phyloP scores from a whole-genome alignment of 2,888 invertebrate species.

The Allygus modestus region DNA sequence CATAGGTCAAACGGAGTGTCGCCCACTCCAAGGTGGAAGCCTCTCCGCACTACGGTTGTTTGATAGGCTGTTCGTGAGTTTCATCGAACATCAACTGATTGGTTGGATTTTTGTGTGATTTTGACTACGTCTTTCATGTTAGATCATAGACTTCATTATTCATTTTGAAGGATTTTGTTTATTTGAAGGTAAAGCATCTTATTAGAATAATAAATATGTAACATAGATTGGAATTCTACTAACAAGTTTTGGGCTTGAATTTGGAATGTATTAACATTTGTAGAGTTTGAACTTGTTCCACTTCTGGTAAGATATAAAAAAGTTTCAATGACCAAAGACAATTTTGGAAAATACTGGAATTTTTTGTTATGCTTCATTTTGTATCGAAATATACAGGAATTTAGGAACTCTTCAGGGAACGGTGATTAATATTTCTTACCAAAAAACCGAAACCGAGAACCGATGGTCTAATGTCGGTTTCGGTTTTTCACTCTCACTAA shows the following conservation, averaged over 20 bases:
- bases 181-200: background rate
- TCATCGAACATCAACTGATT: background rate
- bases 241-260: background rate
- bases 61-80: slow-evolving; percentile 52
- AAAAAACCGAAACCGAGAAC: too few species aligned
- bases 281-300: too few species aligned
- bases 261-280: background rate
- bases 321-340: too few species aligned
- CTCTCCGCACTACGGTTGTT: slow-evolving; percentile 56
- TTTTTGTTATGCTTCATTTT: too few species aligned
- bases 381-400: too few species aligned
- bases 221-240: background rate
- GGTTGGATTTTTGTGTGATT: slow-evolving; percentile 19
- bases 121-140: slow-evolving; percentile 19
- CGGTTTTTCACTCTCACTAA: too few species aligned
- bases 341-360: too few species aligned
- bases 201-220: background rate
- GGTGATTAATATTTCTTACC: too few species aligned
- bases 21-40: slow-evolving; percentile 31
- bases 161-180: background rate
- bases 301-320: too few species aligned
- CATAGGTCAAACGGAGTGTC: background rate
- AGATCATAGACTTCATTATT: background rate
- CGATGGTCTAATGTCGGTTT: too few species aligned
- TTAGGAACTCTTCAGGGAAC: too few species aligned